Conservation (phyloP, 2,888 invertebrate species). For the Cataglyphis livida region DNA sequence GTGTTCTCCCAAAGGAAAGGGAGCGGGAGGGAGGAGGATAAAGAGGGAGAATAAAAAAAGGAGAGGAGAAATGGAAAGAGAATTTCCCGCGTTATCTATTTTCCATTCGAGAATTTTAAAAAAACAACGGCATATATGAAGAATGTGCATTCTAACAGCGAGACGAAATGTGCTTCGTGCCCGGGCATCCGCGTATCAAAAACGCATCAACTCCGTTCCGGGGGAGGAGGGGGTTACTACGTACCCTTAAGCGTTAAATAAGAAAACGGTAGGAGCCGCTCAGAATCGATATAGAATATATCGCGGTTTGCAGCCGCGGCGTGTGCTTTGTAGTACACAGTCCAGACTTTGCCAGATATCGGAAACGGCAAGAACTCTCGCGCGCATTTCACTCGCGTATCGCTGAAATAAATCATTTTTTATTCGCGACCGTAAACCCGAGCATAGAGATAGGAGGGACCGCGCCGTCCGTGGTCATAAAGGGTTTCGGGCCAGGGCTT, state of each 20-base stretch:
- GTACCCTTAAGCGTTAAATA: conserved; percentile 38
- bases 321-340: conserved; percentile 5
- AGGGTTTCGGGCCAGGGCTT: conserved; percentile 30
- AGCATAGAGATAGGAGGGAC: neutral
- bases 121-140: conserved; percentile 14
- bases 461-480: conserved; percentile 13
- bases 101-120: conserved; percentile 35
- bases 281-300: neutral
- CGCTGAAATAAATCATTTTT: conserved; percentile 38
- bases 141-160: conserved; percentile 26
- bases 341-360: neutral
- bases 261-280: conserved; percentile 7
- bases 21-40: neutral
- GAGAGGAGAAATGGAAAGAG: neutral
- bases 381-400: conserved; percentile 28
- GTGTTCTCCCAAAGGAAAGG: neutral
- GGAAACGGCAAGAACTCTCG: conserved; percentile 16
- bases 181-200: conserved; percentile 33
- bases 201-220: conserved; percentile 14
- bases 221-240: neutral
- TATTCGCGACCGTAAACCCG: conserved; percentile 37
- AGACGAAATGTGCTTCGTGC: conserved; percentile 13
- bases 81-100: conserved; percentile 15
- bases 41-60: neutral
- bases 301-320: neutral